Evolutionary conservation across 2,797 vertebrate species (phyloP), one percentile per base, ranked within the genome.

Genomic region (Hozukius guyotensis): DNA sequence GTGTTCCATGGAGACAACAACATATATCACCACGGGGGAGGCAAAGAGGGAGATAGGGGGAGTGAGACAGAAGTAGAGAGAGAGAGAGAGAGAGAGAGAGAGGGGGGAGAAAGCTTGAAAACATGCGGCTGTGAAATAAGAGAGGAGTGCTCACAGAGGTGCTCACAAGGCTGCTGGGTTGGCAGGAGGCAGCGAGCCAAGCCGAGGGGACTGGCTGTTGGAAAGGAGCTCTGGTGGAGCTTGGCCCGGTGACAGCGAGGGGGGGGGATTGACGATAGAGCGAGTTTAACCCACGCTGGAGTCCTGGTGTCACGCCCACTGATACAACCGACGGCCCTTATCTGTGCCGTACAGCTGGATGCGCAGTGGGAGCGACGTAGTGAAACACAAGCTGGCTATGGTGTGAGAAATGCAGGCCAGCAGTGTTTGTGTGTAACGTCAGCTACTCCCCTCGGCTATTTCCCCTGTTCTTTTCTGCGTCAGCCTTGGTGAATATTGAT

Each of bases 1-100:
- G 92, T 75, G 90, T 93, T 95, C 93, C 94, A 91, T 90, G 91
- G 94, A 95, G 93, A 96, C 93, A 94, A 95, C 95, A 95, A 95
- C 94, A 93, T 96, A 96, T 95, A 95, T 95, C 94, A 95, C 94
- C 86, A 84, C 91, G 84, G 91, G 89, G 87, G 86, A 89, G 87
- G 85, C 87, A 78, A 86, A 89, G 84, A 92, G 87, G 75, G 76
- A 90, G 92, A 93, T 92, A 84, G 89, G 67, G 67, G 67, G 73
- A 87, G 72, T 78, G 85, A 89, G 89, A 88, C 86, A 85, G 87
- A 87, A 91, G 81, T 78, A 88, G 81, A 90, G 78, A 75, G 77
- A 81, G 81, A 87, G 46, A 36, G 34, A 12, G 81, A 89, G 78
- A 75, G 76, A 81, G 81, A 78, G 70, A 53, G 80, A 85, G 46